A percentile compares a stretch with the other conserved stretches of the same genome.
Conservation (phyloP, 2,113 vertebrate species). For the Myiopsitta monachus region DNA sequence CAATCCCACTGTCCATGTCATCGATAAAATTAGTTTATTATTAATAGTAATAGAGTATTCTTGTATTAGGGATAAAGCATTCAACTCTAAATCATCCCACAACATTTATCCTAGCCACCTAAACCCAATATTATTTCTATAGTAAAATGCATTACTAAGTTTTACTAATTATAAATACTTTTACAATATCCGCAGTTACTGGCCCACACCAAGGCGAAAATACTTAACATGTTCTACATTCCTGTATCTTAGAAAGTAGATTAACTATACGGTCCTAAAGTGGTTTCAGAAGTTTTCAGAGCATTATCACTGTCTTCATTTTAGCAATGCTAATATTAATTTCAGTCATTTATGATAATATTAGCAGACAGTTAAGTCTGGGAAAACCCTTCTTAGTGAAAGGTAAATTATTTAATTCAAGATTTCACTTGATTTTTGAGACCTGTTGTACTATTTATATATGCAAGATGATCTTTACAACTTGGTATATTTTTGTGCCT, state of each 20-base stretch:
- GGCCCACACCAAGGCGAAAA: not conserved
- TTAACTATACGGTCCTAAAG: not conserved
- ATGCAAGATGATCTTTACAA: not conserved
- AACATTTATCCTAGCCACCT: not conserved
- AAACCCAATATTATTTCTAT: not conserved
- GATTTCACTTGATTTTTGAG: conserved; percentile 25
- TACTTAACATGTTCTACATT: not conserved
- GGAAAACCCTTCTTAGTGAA: conserved; percentile 16
- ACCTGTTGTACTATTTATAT: conserved; percentile 22
- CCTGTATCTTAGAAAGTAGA: conserved; percentile 2
- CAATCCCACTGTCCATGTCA: not conserved
- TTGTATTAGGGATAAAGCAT: not conserved
- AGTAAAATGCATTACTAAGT: not conserved
- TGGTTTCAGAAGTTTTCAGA: not conserved
- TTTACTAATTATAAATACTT: not conserved
- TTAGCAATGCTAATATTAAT: conserved; percentile 20
- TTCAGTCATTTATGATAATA: conserved; percentile 16
- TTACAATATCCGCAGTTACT: not conserved
- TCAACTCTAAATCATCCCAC: not conserved
- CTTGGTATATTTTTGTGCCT: not conserved
- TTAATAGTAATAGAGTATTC: not conserved
- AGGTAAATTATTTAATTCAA: conserved; percentile 32
- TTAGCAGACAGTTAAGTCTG: not conserved
- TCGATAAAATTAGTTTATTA: not conserved
- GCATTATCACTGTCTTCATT: not conserved